Evolutionary conservation across 2,797 vertebrate genomes (phyloP).

Genomic region (Pangasius djambal): DNA sequence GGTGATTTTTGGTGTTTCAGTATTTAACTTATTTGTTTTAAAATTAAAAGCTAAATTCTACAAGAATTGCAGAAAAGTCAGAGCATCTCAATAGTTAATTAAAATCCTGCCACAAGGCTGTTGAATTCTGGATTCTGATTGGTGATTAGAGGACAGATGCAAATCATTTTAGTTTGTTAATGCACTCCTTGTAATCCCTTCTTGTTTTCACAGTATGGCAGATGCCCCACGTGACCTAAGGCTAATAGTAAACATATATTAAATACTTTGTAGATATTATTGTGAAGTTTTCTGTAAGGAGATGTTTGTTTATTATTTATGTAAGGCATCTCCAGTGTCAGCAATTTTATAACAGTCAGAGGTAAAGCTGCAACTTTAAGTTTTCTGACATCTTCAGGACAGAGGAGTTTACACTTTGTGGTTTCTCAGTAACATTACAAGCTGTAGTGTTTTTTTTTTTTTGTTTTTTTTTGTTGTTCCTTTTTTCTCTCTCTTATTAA

Average conservation of each 20-base stretch:
- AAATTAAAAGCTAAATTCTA: background rate
- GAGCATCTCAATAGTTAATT: background rate
- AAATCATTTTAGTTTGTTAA: background rate
- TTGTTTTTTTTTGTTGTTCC: too few species aligned
- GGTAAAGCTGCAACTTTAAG: background rate
- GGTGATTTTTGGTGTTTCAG: background rate
- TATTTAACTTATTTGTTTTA: background rate
- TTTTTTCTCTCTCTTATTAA: background rate
- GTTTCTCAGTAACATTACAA: background rate
- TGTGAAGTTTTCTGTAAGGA: background rate
- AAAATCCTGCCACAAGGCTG: background rate
- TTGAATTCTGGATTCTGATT: background rate
- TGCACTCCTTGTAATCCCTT: background rate
- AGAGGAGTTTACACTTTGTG: background rate
- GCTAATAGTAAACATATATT: background rate
- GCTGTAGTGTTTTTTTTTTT: background rate
- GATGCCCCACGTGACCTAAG: background rate
- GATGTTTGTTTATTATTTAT: background rate
- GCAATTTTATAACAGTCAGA: background rate
- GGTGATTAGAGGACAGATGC: background rate
- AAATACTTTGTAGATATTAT: background rate
- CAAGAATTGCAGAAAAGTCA: background rate
- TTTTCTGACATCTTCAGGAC: background rate
- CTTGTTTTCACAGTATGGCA: background rate
- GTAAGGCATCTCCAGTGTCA: background rate